Percentiles rank a stretch among this genome's conserved stretches.
Evolutionary conservation across 2,113 vertebrate species (phyloP).

Genomic region (Brachionichthys hirsutus): DNA sequence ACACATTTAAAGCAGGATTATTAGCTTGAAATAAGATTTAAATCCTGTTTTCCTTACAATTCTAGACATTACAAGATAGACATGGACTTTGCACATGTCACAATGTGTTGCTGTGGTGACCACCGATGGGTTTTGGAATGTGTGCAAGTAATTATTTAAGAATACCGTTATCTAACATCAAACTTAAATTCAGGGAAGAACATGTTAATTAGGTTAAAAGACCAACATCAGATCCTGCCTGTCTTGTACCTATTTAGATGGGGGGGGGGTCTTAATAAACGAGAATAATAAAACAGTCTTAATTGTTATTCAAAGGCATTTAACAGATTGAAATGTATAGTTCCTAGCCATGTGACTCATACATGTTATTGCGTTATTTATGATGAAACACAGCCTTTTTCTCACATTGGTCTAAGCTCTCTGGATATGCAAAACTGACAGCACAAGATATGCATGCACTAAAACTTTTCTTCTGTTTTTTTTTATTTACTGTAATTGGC

Average conservation of each 20-base stretch:
- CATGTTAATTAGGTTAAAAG: constrained; percentile 62
- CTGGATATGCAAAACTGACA: constrained; percentile 8
- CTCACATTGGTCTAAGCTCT: constrained; percentile 7
- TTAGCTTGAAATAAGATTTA: constrained; percentile 17
- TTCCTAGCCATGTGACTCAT: constrained; percentile 3
- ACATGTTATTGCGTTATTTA: neutral
- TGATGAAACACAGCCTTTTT: constrained; percentile 2
- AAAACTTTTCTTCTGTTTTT: constrained; percentile 2
- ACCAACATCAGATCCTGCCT: constrained; percentile 43
- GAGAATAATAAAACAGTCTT: constrained; percentile 5
- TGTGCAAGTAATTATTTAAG: constrained; percentile 16
- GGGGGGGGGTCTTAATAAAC: constrained; percentile 7
- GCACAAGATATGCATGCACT: constrained; percentile 6
- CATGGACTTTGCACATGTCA: constrained; percentile 1
- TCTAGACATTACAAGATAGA: constrained; percentile 5
- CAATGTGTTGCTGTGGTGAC: neutral
- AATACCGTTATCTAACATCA: constrained; percentile 50
- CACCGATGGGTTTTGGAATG: constrained; percentile 8
- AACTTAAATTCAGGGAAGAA: constrained; percentile 66
- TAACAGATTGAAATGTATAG: neutral
- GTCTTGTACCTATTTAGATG: constrained; percentile 28
- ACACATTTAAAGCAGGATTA: constrained; percentile 31
- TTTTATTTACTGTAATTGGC: constrained; percentile 11
- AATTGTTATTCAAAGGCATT: neutral
- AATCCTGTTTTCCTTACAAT: constrained; percentile 7